A percentile compares a stretch with the other conserved stretches of the same genome.
Conservation (phyloP, 1,140 invertebrate species). For the Dolichoris vasculosae region DNA sequence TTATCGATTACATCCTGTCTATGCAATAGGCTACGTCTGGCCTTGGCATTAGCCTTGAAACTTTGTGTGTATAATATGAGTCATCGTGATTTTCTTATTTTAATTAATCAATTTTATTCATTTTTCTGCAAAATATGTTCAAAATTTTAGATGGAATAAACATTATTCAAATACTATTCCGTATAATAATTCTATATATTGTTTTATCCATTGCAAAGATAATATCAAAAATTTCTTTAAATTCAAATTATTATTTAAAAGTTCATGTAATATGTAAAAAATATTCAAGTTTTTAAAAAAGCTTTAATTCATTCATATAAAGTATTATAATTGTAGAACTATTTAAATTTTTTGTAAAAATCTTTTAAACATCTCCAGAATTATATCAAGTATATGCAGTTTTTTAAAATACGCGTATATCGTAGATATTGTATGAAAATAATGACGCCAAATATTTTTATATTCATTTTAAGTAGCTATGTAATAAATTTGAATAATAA, state of each 20-base stretch:
- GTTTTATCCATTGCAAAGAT: neutral
- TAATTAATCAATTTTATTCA: slow-evolving; percentile 4
- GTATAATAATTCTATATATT: neutral
- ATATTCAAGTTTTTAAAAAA: neutral
- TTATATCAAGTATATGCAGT: too few species aligned
- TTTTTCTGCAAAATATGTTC: neutral
- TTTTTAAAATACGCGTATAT: too few species aligned
- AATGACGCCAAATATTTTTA: too few species aligned
- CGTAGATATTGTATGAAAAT: too few species aligned
- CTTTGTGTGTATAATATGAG: slow-evolving; percentile 18
- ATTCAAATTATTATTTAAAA: neutral
- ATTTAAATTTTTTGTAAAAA: too few species aligned
- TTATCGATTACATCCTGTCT: slow-evolving; percentile 28
- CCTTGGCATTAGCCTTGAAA: slow-evolving; percentile 27
- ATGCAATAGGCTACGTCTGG: slow-evolving; percentile 28
- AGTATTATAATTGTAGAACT: too few species aligned
- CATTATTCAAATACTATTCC: neutral
- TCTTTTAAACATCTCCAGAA: too few species aligned
- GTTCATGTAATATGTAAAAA: neutral
- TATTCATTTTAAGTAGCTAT: too few species aligned
- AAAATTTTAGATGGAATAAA: neutral
- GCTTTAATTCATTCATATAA: neutral
- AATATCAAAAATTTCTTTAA: neutral
- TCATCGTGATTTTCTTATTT: slow-evolving; percentile 16
- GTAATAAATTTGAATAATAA: too few species aligned